A percentile compares a stretch with the other conserved stretches of the same genome.
These are phyloP conservation scores for Watsonalla binaria DNA, from an alignment of 2,888 invertebrate species.

Conservation along the genomic window DNA sequence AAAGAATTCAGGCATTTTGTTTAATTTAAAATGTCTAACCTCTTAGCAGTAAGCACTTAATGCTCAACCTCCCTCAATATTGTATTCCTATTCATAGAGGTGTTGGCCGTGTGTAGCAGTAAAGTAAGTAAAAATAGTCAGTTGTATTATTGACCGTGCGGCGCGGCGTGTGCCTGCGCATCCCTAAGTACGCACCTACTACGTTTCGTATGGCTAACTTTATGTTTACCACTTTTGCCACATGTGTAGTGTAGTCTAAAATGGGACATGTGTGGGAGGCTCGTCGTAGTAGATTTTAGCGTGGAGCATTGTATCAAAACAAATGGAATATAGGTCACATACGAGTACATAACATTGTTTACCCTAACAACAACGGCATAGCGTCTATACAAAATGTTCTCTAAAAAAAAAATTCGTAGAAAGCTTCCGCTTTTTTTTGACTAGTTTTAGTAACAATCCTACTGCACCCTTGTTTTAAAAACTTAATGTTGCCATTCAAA, in stretches of 20 bases:
- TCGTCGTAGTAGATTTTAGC: constrained; percentile 28
- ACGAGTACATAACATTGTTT: constrained; percentile 7
- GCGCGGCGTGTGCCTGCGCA: constrained; percentile 11
- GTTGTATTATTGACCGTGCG: constrained; percentile 11
- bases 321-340: constrained; percentile 53
- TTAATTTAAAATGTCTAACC: too few species aligned
- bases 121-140: constrained; percentile 4
- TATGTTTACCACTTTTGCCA: constrained; percentile 41
- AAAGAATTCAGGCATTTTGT: too few species aligned
- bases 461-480: background rate
- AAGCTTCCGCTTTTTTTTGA: background rate
- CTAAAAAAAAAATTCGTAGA: background rate
- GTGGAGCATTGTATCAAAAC: constrained; percentile 50
- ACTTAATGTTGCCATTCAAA: background rate
- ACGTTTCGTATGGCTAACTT: constrained; percentile 10
- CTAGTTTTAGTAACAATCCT: background rate
- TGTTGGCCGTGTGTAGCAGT: background rate
- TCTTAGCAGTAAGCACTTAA: background rate
- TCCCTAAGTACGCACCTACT: constrained; percentile 10
- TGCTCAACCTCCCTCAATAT: background rate
- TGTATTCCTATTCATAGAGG: background rate
- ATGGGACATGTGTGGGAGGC: constrained; percentile 71
- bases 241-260: constrained; percentile 55
- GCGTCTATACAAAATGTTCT: background rate
- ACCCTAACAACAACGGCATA: constrained; percentile 5